Evolutionary conservation across 2,113 vertebrate genomes (phyloP).

Genomic region (Cyphomyrus discorhynchus): DNA sequence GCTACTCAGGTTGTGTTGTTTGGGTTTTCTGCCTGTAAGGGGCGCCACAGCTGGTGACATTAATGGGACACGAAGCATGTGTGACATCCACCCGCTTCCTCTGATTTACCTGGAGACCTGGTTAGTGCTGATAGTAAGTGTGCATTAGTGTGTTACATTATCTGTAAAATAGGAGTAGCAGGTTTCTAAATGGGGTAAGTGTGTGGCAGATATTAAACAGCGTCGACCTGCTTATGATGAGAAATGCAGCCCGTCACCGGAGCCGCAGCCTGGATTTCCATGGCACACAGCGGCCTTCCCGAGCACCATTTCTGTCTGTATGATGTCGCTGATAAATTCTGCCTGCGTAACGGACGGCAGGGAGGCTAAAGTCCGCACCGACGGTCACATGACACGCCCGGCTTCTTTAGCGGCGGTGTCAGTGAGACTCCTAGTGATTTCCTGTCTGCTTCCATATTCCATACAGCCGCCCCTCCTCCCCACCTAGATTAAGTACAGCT

Average conservation of each 20-base stretch:
- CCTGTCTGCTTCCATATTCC: constrained; percentile 94
- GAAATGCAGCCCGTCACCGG: constrained; percentile 56
- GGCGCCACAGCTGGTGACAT: not conserved
- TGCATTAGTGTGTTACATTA: not conserved
- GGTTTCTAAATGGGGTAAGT: not conserved
- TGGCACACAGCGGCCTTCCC: constrained; percentile 48
- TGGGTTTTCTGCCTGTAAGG: not conserved
- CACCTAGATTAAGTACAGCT: constrained; percentile 69
- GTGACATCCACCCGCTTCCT: not conserved
- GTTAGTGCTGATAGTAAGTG: not conserved
- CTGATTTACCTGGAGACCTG: not conserved
- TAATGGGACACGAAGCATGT: not conserved
- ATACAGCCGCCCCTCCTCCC: constrained; percentile 83
- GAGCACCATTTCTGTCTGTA: constrained; percentile 18
- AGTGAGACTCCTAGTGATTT: constrained; percentile 95
- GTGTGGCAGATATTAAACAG: not conserved
- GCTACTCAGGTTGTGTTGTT: not conserved
- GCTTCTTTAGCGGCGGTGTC: constrained; percentile 78
- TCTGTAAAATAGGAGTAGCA: not conserved
- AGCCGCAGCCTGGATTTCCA: constrained; percentile 36
- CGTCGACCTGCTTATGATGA: constrained; percentile 31
- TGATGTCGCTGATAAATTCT: constrained; percentile 55
- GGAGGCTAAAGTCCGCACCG: constrained; percentile 65
- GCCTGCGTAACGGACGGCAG: constrained; percentile 54
- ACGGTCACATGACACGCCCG: constrained; percentile 80